Percentiles rank a stretch among this genome's conserved stretches.
These are phyloP conservation scores for Thaumatotibia leucotreta DNA, from an alignment of 1,140 invertebrate species.

Conservation along the genomic window DNA sequence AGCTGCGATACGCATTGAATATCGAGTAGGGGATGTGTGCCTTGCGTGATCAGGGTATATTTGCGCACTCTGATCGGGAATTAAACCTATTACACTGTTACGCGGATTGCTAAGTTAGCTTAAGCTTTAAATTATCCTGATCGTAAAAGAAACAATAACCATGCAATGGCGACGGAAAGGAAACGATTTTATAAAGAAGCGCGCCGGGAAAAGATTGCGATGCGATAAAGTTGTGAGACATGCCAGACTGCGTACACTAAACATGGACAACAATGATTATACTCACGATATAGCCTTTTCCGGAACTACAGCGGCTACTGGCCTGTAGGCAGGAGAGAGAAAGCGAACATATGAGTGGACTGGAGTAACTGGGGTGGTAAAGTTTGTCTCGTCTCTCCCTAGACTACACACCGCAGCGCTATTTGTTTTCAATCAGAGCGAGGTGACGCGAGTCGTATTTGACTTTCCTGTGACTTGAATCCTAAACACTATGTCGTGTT, in stretches of 20 bases:
- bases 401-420: constrained; percentile 10
- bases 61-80: constrained; percentile 63
- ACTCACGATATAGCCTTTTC: constrained; percentile 94
- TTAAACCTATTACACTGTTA: constrained; percentile 50
- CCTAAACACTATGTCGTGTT: background rate
- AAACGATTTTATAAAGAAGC: background rate
- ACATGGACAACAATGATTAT: constrained; percentile 69
- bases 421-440: constrained; percentile 15
- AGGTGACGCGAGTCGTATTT: constrained; percentile 3
- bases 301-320: constrained; percentile 90
- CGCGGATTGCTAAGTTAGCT: background rate
- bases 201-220: constrained; percentile 3
- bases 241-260: constrained; percentile 33
- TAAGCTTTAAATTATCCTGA: constrained; percentile 2
- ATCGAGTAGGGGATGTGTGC: constrained; percentile 59
- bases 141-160: background rate
- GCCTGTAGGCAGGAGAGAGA: constrained; percentile 81
- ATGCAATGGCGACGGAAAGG: constrained; percentile 5
- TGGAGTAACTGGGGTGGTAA: constrained; percentile 47
- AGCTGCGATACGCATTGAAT: constrained; percentile 66
- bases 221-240: constrained; percentile 27
- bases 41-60: constrained; percentile 68
- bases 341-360: constrained; percentile 73
- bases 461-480: constrained; percentile 16
- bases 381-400: constrained; percentile 43